A percentile compares a stretch with the other conserved stretches of the same genome.
Evolutionary conservation across 2,888 invertebrate species (phyloP).

Genomic region (Thumatha senex): DNA sequence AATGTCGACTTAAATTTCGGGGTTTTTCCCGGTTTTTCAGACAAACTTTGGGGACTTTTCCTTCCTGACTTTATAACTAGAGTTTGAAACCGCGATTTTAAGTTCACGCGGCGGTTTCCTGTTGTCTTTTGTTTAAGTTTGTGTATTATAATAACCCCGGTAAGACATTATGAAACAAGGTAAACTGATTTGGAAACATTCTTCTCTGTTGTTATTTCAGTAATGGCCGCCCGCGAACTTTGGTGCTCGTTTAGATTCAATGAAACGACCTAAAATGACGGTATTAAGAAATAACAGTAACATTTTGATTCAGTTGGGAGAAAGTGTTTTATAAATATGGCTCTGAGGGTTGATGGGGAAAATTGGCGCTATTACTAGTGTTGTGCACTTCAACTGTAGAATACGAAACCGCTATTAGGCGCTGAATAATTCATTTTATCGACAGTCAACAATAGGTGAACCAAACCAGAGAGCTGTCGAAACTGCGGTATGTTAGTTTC

Average conservation of each 20-base stretch:
- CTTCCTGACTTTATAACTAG: slow-evolving; percentile 72
- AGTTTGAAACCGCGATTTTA: slow-evolving; percentile 64
- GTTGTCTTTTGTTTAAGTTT: slow-evolving; percentile 67
- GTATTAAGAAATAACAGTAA: slow-evolving; percentile 30
- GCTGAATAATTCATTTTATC: slow-evolving; percentile 43
- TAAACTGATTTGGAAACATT: slow-evolving; percentile 54
- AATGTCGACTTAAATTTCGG: slow-evolving; percentile 69
- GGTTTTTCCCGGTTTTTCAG: slow-evolving; percentile 66
- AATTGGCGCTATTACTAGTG: slow-evolving; percentile 17
- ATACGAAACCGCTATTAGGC: slow-evolving; percentile 31
- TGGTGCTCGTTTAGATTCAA: slow-evolving; percentile 25
- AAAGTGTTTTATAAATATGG: slow-evolving; percentile 20
- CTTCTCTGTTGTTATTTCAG: slow-evolving; percentile 41
- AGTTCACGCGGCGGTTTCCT: slow-evolving; percentile 63
- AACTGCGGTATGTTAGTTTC: slow-evolving; percentile 59
- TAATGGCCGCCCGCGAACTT: slow-evolving; percentile 24
- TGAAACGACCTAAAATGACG: slow-evolving; percentile 26
- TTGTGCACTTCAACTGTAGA: slow-evolving; percentile 19
- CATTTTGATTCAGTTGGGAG: slow-evolving; percentile 17
- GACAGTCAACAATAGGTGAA: slow-evolving; percentile 44
- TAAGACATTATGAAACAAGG: slow-evolving; percentile 58
- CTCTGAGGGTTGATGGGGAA: slow-evolving; percentile 4
- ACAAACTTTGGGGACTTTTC: slow-evolving; percentile 66
- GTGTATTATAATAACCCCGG: slow-evolving; percentile 61
- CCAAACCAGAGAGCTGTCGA: slow-evolving; percentile 45